phyloP scores from a whole-genome alignment of 2,797 vertebrate genomes.

The Micrastur ruficollis region DNA sequence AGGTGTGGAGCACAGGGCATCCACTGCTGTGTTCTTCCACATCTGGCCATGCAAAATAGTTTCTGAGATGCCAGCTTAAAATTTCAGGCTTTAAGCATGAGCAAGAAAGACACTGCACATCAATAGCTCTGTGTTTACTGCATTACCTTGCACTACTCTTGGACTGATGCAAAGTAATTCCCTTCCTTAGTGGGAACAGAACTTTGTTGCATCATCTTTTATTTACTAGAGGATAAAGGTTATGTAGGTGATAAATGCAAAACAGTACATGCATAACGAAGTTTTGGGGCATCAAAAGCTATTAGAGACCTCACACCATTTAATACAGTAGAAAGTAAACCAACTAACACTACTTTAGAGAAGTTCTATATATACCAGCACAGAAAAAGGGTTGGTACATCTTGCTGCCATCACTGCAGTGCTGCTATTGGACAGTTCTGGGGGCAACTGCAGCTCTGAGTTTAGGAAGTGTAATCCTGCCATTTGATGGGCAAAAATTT shows the following conservation, averaged over 20 bases:
- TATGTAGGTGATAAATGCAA: no score
- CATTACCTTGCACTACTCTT: not conserved
- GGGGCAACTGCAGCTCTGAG: not conserved
- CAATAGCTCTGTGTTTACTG: not conserved
- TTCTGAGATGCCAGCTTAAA: not conserved
- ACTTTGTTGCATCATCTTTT: fast-evolving
- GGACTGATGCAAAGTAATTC: not conserved
- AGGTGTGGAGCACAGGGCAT: not conserved
- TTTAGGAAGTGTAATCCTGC: not conserved
- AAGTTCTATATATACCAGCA: not conserved
- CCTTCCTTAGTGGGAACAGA: not conserved
- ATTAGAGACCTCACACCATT: not conserved
- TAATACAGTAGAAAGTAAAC: not conserved
- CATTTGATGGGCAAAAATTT: not conserved
- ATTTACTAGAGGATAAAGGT: not conserved
- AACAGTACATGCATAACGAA: not conserved
- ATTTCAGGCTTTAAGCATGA: not conserved
- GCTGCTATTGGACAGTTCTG: not conserved
- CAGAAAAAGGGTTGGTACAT: not conserved
- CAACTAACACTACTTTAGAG: not conserved
- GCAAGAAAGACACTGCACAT: not conserved
- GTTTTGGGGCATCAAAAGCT: not conserved
- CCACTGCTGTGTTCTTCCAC: not conserved
- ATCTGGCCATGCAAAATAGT: no score
- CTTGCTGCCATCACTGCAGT: not conserved